A percentile compares a stretch with the other conserved stretches of the same genome.
Evolutionary conservation across 2,113 vertebrate species (phyloP).

Genomic region (Serinus canaria): DNA sequence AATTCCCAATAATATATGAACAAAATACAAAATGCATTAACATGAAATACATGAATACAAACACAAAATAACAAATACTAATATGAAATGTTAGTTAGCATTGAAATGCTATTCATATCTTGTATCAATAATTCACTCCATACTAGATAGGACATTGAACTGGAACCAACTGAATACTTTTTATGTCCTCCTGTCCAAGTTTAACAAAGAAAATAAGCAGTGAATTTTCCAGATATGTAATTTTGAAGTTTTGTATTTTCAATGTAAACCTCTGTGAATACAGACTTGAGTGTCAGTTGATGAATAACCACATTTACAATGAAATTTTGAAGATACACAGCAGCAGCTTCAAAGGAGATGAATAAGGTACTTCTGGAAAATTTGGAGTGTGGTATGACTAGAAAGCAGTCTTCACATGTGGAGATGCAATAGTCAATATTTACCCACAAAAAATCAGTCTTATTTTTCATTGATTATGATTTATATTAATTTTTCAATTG

Average conservation of each 20-base stretch:
- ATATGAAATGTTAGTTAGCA: neutral
- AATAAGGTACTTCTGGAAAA: neutral
- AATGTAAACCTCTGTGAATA: neutral
- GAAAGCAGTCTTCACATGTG: neutral
- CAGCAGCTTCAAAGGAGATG: neutral
- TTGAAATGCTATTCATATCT: neutral
- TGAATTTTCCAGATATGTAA: neutral
- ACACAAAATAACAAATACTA: neutral
- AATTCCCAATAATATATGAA: neutral
- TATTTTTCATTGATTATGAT: neutral
- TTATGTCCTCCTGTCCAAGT: neutral
- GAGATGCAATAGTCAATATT: neutral
- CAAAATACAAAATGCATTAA: neutral
- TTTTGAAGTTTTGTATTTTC: neutral
- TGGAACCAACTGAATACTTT: neutral
- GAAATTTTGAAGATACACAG: neutral
- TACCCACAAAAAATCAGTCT: neutral
- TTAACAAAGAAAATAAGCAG: neutral
- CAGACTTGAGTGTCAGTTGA: neutral
- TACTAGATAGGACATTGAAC: neutral
- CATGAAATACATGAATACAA: neutral
- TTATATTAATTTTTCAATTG: neutral
- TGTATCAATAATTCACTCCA: neutral
- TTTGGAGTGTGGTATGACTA: fast-evolving
- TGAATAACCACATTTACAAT: neutral